Base-by-base conservation (phyloP, 2,888 invertebrate genomes). In the Argyra leucocephala region DNA sequence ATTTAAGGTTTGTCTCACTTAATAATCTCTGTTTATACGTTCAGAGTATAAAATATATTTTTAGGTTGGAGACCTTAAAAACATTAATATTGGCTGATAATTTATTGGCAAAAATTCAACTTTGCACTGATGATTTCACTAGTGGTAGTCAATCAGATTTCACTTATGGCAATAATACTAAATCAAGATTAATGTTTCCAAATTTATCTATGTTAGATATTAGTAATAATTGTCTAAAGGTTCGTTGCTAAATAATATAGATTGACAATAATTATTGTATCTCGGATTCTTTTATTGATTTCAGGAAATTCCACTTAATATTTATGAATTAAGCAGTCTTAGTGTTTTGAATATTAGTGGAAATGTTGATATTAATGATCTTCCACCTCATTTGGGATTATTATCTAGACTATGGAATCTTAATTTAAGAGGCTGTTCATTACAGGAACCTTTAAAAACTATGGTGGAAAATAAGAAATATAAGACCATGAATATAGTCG, bases 391-490 rank as follows among this genome's bases (percentile, higher is more conserved):
- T 78, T 90, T 99, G 87, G 98, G 99, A 0, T 82, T 96, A 9
- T 83, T 98, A 2, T 90, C 91, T 1, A 87, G 95, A n/a, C 83
- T 99, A 57, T 98, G 98, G 97, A 97, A 96, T 81, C 82, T 99
- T 57, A 95, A 93, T 78, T 91, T 96, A 3, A 85, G 89, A 60
- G 94, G 94, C 3, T 98, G 98, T 75, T 84, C 87, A 26, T 82
- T 96, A 15, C 88, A 88, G 72, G 96, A 96, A 75, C 96, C 96
- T 0, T 80, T 96, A 0, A 88, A 88, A 68, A 88, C 91, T 0
- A 95, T 96, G 92, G 89, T 97, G 67, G 90, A 91, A 63, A 88
- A 91, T 66, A 96, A 96, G 73, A 89, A 93, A 71, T 94, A 93
- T 78, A 95, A 95, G 81, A 96, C 97, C 1, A 92, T 93, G 86